These are phyloP conservation scores for Fragum sueziense DNA, from an alignment of 2,888 invertebrate genomes.

Conservation along the genomic window DNA sequence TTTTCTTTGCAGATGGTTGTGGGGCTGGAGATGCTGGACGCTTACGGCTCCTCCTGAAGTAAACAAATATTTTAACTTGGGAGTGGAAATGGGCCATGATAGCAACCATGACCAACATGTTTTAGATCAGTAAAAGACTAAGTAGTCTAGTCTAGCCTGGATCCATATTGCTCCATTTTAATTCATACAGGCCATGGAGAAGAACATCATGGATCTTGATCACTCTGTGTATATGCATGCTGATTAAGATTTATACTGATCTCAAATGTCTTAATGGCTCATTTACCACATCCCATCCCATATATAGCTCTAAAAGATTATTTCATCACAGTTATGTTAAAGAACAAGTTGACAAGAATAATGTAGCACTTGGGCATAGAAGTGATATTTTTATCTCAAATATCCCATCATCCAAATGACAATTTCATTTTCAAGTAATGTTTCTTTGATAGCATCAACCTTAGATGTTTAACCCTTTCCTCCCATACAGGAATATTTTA, in stretches of 20 bases:
- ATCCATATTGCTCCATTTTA: background rate
- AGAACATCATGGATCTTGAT: background rate
- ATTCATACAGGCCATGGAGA: background rate
- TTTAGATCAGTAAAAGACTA: background rate
- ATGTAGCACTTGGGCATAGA: too few relatives aligned
- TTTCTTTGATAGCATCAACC: too few relatives aligned
- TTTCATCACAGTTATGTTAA: too few relatives aligned
- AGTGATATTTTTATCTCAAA: too few relatives aligned
- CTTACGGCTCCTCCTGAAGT: constrained; percentile 36
- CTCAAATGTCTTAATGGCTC: too few relatives aligned
- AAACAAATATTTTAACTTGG: background rate
- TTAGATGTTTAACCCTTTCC: too few relatives aligned
- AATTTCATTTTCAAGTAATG: too few relatives aligned
- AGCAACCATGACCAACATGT: background rate
- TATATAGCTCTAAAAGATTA: too few relatives aligned
- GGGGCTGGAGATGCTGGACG: constrained; percentile 39
- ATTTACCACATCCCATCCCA: too few relatives aligned
- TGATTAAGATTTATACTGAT: too few relatives aligned
- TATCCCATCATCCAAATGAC: too few relatives aligned
- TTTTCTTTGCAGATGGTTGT: constrained; percentile 10
- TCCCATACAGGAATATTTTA: too few relatives aligned
- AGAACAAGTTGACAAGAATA: background rate
- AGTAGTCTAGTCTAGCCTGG: background rate
- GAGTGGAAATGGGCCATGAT: background rate
- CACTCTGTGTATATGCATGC: background rate